phyloP scores from a whole-genome alignment of 2,113 vertebrate genomes.

The Macroglossus sobrinus region DNA sequence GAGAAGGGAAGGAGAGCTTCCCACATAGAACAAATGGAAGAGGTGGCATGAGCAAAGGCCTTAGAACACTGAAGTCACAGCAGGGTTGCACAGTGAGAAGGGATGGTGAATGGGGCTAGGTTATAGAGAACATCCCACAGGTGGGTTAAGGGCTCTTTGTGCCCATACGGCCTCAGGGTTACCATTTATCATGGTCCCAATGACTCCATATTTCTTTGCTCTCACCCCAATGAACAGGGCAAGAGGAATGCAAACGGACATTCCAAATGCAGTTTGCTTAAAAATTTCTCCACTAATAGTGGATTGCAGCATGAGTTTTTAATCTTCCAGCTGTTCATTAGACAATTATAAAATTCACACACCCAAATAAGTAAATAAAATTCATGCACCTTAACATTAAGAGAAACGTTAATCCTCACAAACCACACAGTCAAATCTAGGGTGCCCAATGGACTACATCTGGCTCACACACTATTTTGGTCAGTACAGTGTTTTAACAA shows the following conservation, averaged over 20 bases:
- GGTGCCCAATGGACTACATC: not conserved
- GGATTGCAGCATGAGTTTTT: not conserved
- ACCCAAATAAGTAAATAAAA: not conserved
- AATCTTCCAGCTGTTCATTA: not conserved
- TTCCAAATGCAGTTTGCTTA: not conserved
- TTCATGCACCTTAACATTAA: not conserved
- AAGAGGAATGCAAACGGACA: not conserved
- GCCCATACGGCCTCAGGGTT: not conserved
- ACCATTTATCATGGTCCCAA: not conserved
- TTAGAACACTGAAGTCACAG: not conserved
- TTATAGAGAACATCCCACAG: not conserved
- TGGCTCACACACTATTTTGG: not conserved
- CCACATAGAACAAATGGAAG: not conserved
- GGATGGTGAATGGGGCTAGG: no score
- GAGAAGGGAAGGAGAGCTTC: not conserved
- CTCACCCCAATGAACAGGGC: not conserved
- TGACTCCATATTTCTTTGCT: not conserved
- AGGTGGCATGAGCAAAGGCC: not conserved
- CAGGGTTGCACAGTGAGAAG: not conserved
- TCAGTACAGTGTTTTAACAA: not conserved
- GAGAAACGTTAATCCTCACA: not conserved
- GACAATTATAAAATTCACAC: not conserved
- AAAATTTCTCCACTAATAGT: slow-evolving; percentile 3
- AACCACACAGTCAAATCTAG: not conserved
- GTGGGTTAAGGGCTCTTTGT: not conserved